These are phyloP conservation scores for Balearica regulorum DNA, from an alignment of 2,797 vertebrate species.

Conservation along the genomic window DNA sequence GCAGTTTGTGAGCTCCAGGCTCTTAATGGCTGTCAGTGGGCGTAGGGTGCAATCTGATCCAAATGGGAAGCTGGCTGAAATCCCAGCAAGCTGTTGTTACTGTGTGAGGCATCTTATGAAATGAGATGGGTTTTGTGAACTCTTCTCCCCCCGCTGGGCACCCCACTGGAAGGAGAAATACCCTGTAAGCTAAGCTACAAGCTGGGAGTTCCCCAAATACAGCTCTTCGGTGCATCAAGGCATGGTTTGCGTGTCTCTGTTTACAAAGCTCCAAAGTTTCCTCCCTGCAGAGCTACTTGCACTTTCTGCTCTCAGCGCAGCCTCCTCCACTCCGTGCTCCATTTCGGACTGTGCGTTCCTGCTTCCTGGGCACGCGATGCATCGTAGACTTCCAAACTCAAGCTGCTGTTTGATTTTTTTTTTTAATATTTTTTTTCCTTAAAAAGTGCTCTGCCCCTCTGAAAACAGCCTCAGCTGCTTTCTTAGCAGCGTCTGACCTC, in stretches of 20 bases:
- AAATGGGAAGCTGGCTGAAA: slow-evolving; percentile 35
- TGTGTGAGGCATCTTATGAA: not conserved
- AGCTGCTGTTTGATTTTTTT: not conserved
- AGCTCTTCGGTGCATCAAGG: not conserved
- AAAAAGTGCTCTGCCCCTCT: not conserved
- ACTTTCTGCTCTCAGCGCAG: not conserved
- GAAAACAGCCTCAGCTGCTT: not conserved
- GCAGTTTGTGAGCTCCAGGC: not conserved
- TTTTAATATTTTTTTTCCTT: not conserved
- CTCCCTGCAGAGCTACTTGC: rapidly evolving
- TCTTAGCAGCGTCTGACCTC: not conserved
- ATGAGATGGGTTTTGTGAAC: not conserved
- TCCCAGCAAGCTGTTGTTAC: slow-evolving; percentile 7
- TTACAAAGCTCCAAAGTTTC: rapidly evolving
- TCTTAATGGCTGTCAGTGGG: not conserved
- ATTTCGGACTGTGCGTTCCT: not conserved
- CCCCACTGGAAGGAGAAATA: not conserved
- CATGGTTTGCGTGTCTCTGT: not conserved
- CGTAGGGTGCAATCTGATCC: slow-evolving; percentile 10
- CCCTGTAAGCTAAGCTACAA: not conserved
- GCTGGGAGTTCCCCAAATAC: not conserved
- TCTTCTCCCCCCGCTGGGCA: not conserved
- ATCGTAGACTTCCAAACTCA: not conserved
- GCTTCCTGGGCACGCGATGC: rapidly evolving
- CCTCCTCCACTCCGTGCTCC: not conserved